phyloP scores from a whole-genome alignment of 2,113 vertebrate species.

The Zapornia atra region DNA sequence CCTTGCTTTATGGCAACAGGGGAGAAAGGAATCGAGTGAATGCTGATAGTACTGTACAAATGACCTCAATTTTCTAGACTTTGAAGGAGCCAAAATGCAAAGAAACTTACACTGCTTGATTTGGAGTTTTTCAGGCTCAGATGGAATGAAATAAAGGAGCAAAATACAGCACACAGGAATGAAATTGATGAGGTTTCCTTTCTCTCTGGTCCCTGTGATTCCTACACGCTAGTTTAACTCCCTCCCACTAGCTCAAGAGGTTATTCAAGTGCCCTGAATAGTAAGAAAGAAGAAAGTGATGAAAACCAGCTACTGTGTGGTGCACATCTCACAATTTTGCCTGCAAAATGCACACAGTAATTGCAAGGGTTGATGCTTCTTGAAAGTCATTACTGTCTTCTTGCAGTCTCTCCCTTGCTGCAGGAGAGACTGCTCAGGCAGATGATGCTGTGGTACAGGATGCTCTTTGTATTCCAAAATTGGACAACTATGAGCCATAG shows the following conservation, averaged over 20 bases:
- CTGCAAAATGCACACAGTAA: not conserved
- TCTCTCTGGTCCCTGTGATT: not conserved
- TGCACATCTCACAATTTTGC: not conserved
- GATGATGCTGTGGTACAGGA: not conserved
- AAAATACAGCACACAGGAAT: not conserved
- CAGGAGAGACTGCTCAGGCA: not conserved
- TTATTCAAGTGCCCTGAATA: not conserved
- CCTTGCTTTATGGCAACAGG: not conserved
- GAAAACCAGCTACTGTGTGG: not conserved
- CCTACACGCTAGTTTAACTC: not conserved
- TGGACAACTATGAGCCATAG: not conserved
- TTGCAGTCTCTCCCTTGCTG: not conserved
- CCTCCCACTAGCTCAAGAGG: not conserved
- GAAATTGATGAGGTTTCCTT: not conserved
- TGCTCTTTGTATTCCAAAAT: not conserved
- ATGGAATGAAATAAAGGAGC: not conserved
- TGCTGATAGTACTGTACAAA: not conserved
- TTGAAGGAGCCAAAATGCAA: not conserved
- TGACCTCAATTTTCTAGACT: not conserved
- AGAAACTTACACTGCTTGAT: not conserved
- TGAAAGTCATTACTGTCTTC: not conserved
- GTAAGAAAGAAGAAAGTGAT: not conserved
- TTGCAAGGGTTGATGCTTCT: not conserved
- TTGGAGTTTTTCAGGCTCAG: not conserved
- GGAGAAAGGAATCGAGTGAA: not conserved